phyloP scores from a whole-genome alignment of 1,140 invertebrate species.

The Danaus plexippus region DNA sequence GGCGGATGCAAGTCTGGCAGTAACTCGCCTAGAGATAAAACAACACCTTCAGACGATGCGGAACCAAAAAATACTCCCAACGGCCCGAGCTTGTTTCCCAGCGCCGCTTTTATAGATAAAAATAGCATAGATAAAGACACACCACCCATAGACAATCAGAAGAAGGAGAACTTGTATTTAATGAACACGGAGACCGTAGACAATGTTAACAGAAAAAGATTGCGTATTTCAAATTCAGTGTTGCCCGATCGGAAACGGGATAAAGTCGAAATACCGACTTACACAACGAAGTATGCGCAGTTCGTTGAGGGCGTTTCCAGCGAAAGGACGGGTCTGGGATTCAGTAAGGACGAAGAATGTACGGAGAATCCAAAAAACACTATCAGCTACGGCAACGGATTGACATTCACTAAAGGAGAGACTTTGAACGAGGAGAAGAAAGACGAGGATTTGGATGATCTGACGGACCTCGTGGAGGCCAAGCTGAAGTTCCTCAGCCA shows the following conservation, averaged over 20 bases:
- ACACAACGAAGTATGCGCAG: constrained; percentile 61
- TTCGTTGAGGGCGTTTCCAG: constrained; percentile 56
- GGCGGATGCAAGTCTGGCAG: constrained; percentile 23
- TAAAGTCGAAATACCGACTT: constrained; percentile 38
- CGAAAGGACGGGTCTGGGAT: constrained; percentile 57
- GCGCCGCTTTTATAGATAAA: constrained; percentile 31
- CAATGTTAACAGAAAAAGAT: constrained; percentile 42
- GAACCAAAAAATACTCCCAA: constrained; percentile 33
- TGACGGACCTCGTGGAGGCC: constrained; percentile 45
- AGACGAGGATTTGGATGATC: constrained; percentile 49
- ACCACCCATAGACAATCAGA: constrained; percentile 28
- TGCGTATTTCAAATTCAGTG: constrained; percentile 56
- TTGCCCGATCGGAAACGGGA: constrained; percentile 45
- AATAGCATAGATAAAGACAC: constrained; percentile 18
- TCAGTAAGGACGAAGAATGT: constrained; percentile 42
- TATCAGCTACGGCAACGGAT: constrained; percentile 53
- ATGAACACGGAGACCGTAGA: constrained; percentile 31
- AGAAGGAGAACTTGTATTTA: constrained; percentile 52
- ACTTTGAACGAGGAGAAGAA: constrained; percentile 54
- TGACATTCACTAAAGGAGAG: constrained; percentile 61
- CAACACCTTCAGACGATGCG: constrained; percentile 39
- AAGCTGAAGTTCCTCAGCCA: constrained; percentile 56
- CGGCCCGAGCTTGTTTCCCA: constrained; percentile 33
- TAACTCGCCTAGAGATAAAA: constrained; percentile 37
- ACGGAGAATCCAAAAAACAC: constrained; percentile 39